Evolutionary conservation across 2,888 invertebrate genomes (phyloP).

Genomic region (Amitus sp.): DNA sequence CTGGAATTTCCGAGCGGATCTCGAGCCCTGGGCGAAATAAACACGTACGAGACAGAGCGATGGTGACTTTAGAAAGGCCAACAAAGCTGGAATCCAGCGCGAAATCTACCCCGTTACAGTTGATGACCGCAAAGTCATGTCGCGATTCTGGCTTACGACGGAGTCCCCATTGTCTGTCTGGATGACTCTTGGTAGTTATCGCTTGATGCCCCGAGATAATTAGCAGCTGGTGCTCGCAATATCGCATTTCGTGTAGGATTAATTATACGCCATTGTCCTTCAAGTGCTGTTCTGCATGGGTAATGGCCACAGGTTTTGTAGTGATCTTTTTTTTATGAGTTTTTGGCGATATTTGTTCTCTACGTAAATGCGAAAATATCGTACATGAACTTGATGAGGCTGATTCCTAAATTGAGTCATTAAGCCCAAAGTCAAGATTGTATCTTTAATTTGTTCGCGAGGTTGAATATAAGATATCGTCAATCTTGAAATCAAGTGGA

Average conservation of each 20-base stretch:
- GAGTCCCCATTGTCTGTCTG: slow-evolving; percentile 31
- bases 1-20: neutral
- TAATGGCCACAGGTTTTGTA: slow-evolving; percentile 56
- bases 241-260: slow-evolving; percentile 57
- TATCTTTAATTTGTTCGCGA: no score
- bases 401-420: no score
- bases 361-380: no score
- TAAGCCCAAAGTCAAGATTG: no score
- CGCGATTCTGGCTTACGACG: slow-evolving; percentile 38
- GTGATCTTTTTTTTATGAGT: no score
- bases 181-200: slow-evolving; percentile 29
- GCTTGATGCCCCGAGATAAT: slow-evolving; percentile 56
- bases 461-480: no score
- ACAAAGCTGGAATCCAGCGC: neutral
- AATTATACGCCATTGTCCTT: slow-evolving; percentile 58
- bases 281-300: slow-evolving; percentile 55
- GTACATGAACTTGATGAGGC: no score
- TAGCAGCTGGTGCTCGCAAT: slow-evolving; percentile 56
- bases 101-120: slow-evolving; percentile 11
- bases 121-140: slow-evolving; percentile 29
- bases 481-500: no score
- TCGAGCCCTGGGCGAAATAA: slow-evolving; percentile 4
- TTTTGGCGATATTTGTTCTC: no score
- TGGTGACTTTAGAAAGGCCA: no score
- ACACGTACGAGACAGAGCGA: slow-evolving; percentile 9